Base-by-base conservation (phyloP, 2,888 invertebrate species). In the Pyrrhia umbra region DNA sequence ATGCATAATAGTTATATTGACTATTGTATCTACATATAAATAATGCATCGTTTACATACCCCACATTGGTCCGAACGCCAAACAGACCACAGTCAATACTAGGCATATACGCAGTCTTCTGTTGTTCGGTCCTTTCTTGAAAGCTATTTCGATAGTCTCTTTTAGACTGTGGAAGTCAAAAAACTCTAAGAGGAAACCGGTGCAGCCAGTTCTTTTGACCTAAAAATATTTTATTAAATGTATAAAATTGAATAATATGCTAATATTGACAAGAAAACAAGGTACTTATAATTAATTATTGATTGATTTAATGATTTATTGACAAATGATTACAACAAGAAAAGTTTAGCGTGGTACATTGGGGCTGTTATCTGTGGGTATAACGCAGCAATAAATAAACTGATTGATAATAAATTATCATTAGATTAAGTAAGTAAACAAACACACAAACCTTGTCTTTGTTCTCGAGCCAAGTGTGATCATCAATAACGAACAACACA, bases 81-180 rank as follows among this genome's bases (percentile, higher is more conserved):
- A 70, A 56, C 92, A 93, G 9, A 94, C 92, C 1, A 91, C 92
- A 0, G 84, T 83, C 45, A 95, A 68, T 46, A 94, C 86, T 0
- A 94, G 81, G 25, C 91, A 92, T 52, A 95, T 92, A 30, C 91
- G 77, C 2, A 94, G 27, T 60, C 94, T 88, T 63, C 95, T 85
- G 60, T 95, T 92, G 37, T 90, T 91, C 0, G 89, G 84, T 5
- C 95, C 94, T 68, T 91, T 92, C 73, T 93, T 95, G 77, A 96
- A 95, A 8, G 93, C 95, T 9, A 96, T 94, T 50, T 90, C 91
- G 34, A 95, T 75, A 0, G 96, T 95, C 21, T 95, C 90, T 40
- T 87, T 91, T 0, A 96, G 85, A 77, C 95, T 95, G 20, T 88
- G 86, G 2, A 95, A 80, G 75, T 96, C 94, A 64, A 96, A 96